A percentile compares a stretch with the other conserved stretches of the same genome.
phyloP scores from a whole-genome alignment of 2,797 vertebrate species.

The Lacerta bilineata region DNA sequence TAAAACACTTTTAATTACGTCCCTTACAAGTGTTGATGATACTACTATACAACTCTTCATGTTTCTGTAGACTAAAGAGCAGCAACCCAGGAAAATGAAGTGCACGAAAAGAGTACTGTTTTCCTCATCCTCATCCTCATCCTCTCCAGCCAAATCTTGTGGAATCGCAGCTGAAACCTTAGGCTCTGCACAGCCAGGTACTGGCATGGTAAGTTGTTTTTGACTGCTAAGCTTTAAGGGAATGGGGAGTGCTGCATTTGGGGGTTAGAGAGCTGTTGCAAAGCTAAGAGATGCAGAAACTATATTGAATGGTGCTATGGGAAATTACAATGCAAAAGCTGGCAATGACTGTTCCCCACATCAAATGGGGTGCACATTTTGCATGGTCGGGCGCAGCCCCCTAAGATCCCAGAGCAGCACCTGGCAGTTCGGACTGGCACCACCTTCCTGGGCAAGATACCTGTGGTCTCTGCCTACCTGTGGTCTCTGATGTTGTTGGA shows the following conservation, averaged over 20 bases:
- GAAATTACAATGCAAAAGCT: not conserved
- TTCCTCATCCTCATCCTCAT: accelerated
- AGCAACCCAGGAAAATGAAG: slow-evolving; percentile 43
- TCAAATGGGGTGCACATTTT: too few species aligned
- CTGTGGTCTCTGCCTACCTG: too few species aligned
- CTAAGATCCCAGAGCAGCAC: too few species aligned
- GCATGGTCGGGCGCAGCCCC: too few species aligned
- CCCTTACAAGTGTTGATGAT: not conserved
- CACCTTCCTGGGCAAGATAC: too few species aligned
- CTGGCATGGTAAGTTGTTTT: slow-evolving; percentile 62
- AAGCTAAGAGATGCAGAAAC: not conserved
- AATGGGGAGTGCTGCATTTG: not conserved
- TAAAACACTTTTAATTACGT: not conserved
- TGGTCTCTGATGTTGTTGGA: not conserved
- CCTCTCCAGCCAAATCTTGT: slow-evolving; percentile 19
- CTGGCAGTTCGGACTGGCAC: too few species aligned
- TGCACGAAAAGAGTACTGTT: slow-evolving; percentile 38
- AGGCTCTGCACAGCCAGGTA: not conserved
- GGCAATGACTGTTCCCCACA: too few species aligned
- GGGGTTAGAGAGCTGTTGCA: not conserved
- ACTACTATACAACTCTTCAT: not conserved
- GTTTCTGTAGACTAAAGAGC: slow-evolving; percentile 42
- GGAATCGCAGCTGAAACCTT: not conserved
- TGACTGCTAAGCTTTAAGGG: not conserved
- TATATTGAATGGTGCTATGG: not conserved